phyloP scores from a whole-genome alignment of 2,888 invertebrate species.

The Drosophila trichaetosa region DNA sequence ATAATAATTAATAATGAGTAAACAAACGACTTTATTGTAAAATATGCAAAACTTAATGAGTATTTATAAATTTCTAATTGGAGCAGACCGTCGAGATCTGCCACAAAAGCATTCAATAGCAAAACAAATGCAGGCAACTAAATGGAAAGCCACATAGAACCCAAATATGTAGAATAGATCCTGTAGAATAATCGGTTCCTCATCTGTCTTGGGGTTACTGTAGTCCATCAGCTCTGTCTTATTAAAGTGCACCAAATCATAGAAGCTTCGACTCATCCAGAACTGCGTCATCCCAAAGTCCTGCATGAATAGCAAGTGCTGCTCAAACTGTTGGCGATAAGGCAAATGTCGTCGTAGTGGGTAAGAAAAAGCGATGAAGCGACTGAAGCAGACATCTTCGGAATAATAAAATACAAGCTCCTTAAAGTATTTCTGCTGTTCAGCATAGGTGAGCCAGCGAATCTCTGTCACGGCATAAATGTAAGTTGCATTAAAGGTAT shows the following conservation, averaged over 20 bases:
- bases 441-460: slow-evolving; percentile 51
- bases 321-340: slow-evolving; percentile 56
- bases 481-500: slow-evolving; percentile 47
- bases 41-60: neutral
- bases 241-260: slow-evolving; percentile 45
- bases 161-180: slow-evolving; percentile 48
- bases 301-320: slow-evolving; percentile 42
- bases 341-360: slow-evolving; percentile 49
- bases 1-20: neutral
- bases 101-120: slow-evolving; percentile 28
- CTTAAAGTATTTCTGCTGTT: slow-evolving; percentile 58
- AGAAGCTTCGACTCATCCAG: slow-evolving; percentile 46
- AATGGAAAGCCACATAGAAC: slow-evolving; percentile 21
- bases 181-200: neutral
- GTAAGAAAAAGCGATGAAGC: slow-evolving; percentile 17
- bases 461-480: slow-evolving; percentile 39
- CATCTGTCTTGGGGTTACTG: slow-evolving; percentile 4
- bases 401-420: slow-evolving; percentile 51
- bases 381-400: slow-evolving; percentile 40
- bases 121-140: slow-evolving; percentile 35
- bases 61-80: neutral
- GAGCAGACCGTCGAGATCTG: neutral
- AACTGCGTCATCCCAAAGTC: slow-evolving; percentile 42
- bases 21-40: neutral
- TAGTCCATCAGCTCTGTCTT: slow-evolving; percentile 26